Percentiles rank a stretch among this genome's conserved stretches.
phyloP scores from a whole-genome alignment of 2,797 vertebrate genomes.

The Anableps anableps region DNA sequence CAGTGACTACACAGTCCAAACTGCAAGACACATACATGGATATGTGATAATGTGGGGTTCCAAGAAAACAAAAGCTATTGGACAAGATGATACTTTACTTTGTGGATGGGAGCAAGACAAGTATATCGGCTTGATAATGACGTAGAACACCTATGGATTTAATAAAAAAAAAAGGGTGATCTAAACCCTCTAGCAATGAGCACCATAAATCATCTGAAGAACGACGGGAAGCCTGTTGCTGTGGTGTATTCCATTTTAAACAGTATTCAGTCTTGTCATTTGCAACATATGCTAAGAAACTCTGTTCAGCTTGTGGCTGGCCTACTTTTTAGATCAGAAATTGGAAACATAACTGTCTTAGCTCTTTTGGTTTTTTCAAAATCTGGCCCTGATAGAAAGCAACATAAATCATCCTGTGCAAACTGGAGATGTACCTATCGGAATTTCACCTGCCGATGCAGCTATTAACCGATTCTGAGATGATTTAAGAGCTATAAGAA shows the following conservation, averaged over 20 bases:
- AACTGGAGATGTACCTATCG: not conserved
- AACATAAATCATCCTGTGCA: not conserved
- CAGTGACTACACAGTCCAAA: not conserved
- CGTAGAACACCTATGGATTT: not conserved
- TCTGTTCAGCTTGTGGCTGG: not conserved
- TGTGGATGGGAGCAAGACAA: not conserved
- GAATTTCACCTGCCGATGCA: not conserved
- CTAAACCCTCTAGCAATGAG: not conserved
- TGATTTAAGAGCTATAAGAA: not conserved
- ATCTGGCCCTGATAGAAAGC: not conserved
- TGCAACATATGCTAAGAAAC: not conserved
- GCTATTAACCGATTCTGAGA: not conserved
- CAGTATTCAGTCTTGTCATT: not conserved
- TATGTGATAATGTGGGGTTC: not conserved
- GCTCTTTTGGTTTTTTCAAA: not conserved
- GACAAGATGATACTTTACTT: not conserved
- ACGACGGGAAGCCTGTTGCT: not conserved
- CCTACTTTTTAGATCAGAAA: not conserved
- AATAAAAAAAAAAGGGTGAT: not conserved
- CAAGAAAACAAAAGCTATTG: not conserved
- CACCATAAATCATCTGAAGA: not conserved
- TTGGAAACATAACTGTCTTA: not conserved
- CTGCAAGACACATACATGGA: not conserved
- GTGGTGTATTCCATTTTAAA: not conserved
- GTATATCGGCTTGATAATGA: not conserved